Base-by-base conservation (phyloP, 1,140 invertebrate species). In the Arion vulgaris region DNA sequence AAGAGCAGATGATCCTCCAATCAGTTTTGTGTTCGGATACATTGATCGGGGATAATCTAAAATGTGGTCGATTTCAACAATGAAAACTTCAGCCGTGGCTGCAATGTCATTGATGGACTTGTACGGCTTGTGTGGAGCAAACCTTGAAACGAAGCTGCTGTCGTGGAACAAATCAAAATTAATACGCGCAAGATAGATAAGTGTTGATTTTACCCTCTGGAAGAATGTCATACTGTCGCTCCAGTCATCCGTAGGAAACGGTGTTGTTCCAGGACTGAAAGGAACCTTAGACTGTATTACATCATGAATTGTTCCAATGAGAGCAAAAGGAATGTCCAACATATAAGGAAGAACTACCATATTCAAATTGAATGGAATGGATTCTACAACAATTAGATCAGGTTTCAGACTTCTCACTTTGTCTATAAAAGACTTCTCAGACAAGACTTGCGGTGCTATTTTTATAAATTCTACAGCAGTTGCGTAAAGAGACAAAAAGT, bases 11-110 rank as follows among this genome's bases (percentile, higher is more conserved):
- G 85, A 39, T 26, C 85, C 84, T 28, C 88, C 88, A 69, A 87
- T 85, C 32, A 80, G 77, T n/a, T 82, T 85, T 2, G 85, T 72
- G 28, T 89, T 84, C 11, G 87, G 86, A 11, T 87, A 71, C 19
- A 69, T 49, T 4, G 87, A 81, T n/a, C 41, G 38, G 0, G 87
- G 82, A 66, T 85, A 87, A 62, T 88, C 87, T 5, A 87, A 34
- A 5, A 86, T 36, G 32, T 84, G 49, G 74, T 89, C 87, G 0
- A 71, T 23, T n/a, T 87, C 85, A 2, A 84, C 32, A 19, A 89
- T 36, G 68, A 84, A 82, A 0, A 88, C 62, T 19, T 81, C 76
- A 51, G 83, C 81, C 26, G 77, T 68, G 13, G 36, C 7, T 39
- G 34, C 32, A 1, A 82, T 2, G 0, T 84, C 73, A 5, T 49